phyloP scores from a whole-genome alignment of 2,113 vertebrate genomes.

The Rattus rattus region DNA sequence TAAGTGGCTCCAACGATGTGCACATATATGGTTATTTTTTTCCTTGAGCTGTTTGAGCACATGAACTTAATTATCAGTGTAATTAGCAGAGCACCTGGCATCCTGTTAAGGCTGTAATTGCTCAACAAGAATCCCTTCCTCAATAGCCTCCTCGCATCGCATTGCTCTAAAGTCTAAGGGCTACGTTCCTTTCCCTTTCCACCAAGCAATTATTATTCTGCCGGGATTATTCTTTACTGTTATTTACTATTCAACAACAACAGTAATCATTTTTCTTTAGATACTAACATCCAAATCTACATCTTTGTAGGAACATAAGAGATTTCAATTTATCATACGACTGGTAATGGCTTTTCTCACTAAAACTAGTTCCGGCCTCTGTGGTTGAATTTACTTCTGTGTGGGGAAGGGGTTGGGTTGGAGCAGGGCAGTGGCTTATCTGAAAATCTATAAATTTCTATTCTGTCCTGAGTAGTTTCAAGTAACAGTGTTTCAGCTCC shows the following conservation, averaged over 20 bases:
- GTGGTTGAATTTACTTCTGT: background rate
- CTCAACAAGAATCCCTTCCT: constrained; percentile 8
- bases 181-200: background rate
- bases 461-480: background rate
- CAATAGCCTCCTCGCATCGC: background rate
- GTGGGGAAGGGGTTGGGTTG: background rate
- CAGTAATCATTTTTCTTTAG: background rate
- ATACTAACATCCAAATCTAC: background rate
- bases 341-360: background rate
- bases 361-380: background rate
- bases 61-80: background rate
- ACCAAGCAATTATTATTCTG: background rate
- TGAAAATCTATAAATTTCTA: background rate
- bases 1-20: background rate
- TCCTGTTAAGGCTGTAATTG: background rate
- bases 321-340: constrained; percentile 5
- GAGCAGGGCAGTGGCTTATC: background rate
- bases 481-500: background rate
- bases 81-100: background rate
- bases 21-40: background rate
- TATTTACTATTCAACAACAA: background rate
- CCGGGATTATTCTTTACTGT: background rate
- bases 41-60: background rate
- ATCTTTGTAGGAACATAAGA: background rate
- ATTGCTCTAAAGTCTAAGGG: background rate